These are phyloP conservation scores for Drosophila anomelani DNA, from an alignment of 2,888 invertebrate species.

Conservation along the genomic window DNA sequence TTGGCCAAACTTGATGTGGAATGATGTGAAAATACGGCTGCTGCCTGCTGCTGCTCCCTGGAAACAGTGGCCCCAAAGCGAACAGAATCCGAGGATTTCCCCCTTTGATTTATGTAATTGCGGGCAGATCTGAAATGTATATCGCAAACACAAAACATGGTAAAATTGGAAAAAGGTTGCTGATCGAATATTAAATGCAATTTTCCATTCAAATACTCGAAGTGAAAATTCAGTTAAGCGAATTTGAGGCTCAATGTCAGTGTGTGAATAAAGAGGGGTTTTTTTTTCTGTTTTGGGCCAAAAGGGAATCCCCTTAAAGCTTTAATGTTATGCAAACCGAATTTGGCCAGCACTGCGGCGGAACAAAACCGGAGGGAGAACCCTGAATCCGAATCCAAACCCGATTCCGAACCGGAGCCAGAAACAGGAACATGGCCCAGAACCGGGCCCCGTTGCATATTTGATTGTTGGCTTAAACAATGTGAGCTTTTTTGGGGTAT, in stretches of 20 bases:
- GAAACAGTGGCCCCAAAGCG: conserved; percentile 42
- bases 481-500: conserved; percentile 53
- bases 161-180: conserved; percentile 27
- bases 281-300: background rate
- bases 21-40: conserved; percentile 59
- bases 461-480: conserved; percentile 67
- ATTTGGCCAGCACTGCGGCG: conserved; percentile 45
- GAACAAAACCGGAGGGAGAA: conserved; percentile 6
- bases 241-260: conserved; percentile 29
- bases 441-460: conserved; percentile 58
- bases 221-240: conserved; percentile 16
- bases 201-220: conserved; percentile 19
- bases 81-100: conserved; percentile 17
- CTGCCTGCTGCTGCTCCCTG: conserved; percentile 21
- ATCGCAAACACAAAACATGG: conserved; percentile 3
- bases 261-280: background rate
- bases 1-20: conserved; percentile 30
- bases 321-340: conserved; percentile 69
- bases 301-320: conserved; percentile 32
- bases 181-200: conserved; percentile 37
- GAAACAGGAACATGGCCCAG: conserved; percentile 10
- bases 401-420: background rate
- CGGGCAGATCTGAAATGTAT: conserved; percentile 32
- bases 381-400: background rate
- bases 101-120: conserved; percentile 42